phyloP scores from a whole-genome alignment of 92 coral and sea anemone species.

The Isaurus tuberculatus region DNA sequence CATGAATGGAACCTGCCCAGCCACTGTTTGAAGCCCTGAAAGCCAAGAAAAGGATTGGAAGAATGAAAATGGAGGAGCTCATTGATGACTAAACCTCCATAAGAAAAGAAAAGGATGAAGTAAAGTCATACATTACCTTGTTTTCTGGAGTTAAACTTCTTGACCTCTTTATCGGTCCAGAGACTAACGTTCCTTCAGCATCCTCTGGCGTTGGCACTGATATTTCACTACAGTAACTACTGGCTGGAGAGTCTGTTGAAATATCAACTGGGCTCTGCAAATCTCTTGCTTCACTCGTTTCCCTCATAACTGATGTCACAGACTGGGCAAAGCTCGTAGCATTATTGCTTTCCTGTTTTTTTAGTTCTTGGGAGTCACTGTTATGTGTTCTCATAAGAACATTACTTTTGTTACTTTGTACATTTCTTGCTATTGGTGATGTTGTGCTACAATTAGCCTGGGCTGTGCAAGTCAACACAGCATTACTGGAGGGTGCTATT shows the following conservation, averaged over 20 bases:
- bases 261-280: constrained; percentile 19
- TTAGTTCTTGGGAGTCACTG: not conserved
- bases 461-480: not conserved
- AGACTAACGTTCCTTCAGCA: not conserved
- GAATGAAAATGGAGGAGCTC: too few species aligned
- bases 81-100: too few species aligned
- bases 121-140: too few species aligned
- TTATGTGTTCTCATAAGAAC: not conserved
- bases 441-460: not conserved
- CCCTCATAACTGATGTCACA: constrained; percentile 6
- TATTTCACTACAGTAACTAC: constrained; percentile 38
- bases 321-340: not conserved
- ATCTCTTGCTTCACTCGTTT: not conserved
- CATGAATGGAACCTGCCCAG: too few species aligned
- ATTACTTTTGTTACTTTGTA: not conserved
- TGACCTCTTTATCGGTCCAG: not conserved
- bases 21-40: too few species aligned
- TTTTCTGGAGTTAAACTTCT: constrained; percentile 27
- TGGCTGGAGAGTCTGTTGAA: constrained; percentile 34
- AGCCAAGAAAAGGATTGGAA: too few species aligned
- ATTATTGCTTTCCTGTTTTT: not conserved
- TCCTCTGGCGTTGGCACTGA: constrained; percentile 22
- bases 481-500: not conserved
- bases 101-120: too few species aligned
- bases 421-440: not conserved